Conservation (phyloP, 64 coral and sea anemone genomes). For the Exaiptasia diaphana region DNA sequence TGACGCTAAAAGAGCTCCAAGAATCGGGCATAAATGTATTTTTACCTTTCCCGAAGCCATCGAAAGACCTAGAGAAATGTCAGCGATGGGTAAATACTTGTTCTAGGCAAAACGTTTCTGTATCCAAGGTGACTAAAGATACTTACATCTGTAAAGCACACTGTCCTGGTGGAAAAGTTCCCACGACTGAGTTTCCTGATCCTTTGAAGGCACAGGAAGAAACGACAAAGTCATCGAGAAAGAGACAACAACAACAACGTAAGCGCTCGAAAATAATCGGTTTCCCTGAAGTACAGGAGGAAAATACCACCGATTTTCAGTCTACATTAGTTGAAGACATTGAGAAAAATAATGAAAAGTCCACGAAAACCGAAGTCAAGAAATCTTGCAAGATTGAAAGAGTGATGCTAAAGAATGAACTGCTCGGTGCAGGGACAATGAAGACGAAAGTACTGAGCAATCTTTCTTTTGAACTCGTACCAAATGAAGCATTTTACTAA, state of each 20-base stretch:
- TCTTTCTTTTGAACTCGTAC: not conserved
- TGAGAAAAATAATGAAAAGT: too few relatives aligned
- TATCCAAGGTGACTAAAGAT: not conserved
- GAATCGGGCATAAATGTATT: constrained; percentile 33
- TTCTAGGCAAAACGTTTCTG: not conserved
- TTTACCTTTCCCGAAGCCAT: constrained; percentile 40
- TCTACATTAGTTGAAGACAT: too few relatives aligned
- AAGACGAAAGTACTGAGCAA: not conserved
- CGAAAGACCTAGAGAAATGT: not conserved
- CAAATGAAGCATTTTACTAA: constrained; percentile 24
- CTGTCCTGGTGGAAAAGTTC: not conserved
- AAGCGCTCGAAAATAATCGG: too few relatives aligned
- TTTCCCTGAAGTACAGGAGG: too few relatives aligned
- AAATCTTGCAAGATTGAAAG: not conserved
- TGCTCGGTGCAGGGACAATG: too few relatives aligned
- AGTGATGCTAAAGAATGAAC: not conserved
- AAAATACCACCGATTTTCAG: too few relatives aligned
- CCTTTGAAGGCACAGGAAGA: not conserved
- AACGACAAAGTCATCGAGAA: constrained; percentile 20
- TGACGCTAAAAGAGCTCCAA: constrained; percentile 33
- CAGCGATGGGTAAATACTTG: constrained; percentile 53
- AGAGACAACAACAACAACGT: too few relatives aligned
- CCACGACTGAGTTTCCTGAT: too few relatives aligned
- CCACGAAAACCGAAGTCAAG: too few relatives aligned
- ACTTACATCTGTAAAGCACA: not conserved